phyloP scores from a whole-genome alignment of 2,888 invertebrate genomes.

The Sepiola atlantica region DNA sequence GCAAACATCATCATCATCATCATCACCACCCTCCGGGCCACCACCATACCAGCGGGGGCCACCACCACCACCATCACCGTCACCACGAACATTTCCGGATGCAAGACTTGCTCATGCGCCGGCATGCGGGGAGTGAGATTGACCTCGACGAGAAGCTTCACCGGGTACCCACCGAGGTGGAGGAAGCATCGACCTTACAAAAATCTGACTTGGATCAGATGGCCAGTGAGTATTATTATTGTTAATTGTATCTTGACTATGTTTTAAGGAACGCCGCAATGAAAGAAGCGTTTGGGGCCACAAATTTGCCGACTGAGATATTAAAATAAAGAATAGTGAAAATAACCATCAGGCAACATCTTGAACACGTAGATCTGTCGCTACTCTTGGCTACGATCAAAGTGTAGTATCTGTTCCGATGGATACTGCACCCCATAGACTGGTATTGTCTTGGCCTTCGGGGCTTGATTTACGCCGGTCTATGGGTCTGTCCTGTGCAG shows the following conservation, averaged over 20 bases:
- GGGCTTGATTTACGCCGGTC: no score
- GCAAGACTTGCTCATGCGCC: constrained; percentile 64
- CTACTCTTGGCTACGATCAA: no score
- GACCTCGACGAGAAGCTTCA: constrained; percentile 58
- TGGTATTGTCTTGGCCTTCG: no score
- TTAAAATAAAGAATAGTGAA: no score
- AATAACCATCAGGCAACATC: no score
- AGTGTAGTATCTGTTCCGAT: no score
- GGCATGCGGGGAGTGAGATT: constrained; percentile 69
- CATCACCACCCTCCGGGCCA: neutral
- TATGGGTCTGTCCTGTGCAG: no score
- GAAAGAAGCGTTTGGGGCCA: no score
- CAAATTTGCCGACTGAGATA: no score
- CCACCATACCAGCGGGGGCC: neutral
- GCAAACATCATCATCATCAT: neutral
- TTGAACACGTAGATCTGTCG: neutral
- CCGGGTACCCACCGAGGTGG: constrained; percentile 74
- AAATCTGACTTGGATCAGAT: constrained; percentile 88
- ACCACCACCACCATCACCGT: constrained; percentile 57
- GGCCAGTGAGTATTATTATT: constrained; percentile 76
- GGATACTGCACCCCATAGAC: no score
- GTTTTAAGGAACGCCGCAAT: no score
- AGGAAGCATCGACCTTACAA: constrained; percentile 83
- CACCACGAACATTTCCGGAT: constrained; percentile 62
- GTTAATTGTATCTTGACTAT: no score